Conservation (phyloP, 2,888 invertebrate genomes). For the Leucophenga montana region DNA sequence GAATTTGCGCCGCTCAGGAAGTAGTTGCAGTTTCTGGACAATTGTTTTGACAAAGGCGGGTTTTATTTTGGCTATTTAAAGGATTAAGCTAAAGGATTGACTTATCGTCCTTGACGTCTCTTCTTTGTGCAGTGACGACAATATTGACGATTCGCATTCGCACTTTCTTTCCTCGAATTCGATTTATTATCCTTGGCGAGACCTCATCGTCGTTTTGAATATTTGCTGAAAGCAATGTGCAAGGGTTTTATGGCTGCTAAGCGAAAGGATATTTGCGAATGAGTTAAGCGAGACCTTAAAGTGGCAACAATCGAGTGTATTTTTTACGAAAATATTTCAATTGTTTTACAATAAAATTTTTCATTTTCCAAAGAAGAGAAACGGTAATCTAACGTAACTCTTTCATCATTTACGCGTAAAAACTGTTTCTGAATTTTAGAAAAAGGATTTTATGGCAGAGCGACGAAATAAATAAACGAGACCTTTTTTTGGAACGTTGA, state of each 20-base stretch:
- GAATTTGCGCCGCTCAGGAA: slow-evolving; percentile 49
- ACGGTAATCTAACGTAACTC: slow-evolving; percentile 67
- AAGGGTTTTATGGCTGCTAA: slow-evolving; percentile 47
- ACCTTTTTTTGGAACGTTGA: no score
- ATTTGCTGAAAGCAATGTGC: slow-evolving; percentile 8
- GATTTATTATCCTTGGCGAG: slow-evolving; percentile 58
- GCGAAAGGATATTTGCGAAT: slow-evolving; percentile 48
- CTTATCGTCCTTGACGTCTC: slow-evolving; percentile 65
- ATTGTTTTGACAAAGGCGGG: slow-evolving; percentile 70
- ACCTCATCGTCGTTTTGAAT: slow-evolving; percentile 31
- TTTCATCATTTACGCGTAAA: slow-evolving; percentile 63
- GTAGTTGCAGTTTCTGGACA: slow-evolving; percentile 49
- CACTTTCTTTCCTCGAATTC: slow-evolving; percentile 34
- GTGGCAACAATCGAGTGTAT: slow-evolving; percentile 1
- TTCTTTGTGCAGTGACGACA: slow-evolving; percentile 34
- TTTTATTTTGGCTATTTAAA: slow-evolving; percentile 72
- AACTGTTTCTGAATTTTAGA: slow-evolving; percentile 21
- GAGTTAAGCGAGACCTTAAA: slow-evolving; percentile 54
- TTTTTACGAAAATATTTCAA: slow-evolving; percentile 31
- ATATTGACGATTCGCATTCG: slow-evolving; percentile 22
- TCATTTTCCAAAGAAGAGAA: slow-evolving; percentile 22
- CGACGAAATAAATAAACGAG: no score
- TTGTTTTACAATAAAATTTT: background rate
- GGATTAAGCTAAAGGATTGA: slow-evolving; percentile 73
- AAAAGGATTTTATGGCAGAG: no score